A percentile compares a stretch with the other conserved stretches of the same genome.
These are phyloP conservation scores for Anneissia japonica DNA, from an alignment of 35 echinoderm and acorn worm genomes.

Conservation along the genomic window DNA sequence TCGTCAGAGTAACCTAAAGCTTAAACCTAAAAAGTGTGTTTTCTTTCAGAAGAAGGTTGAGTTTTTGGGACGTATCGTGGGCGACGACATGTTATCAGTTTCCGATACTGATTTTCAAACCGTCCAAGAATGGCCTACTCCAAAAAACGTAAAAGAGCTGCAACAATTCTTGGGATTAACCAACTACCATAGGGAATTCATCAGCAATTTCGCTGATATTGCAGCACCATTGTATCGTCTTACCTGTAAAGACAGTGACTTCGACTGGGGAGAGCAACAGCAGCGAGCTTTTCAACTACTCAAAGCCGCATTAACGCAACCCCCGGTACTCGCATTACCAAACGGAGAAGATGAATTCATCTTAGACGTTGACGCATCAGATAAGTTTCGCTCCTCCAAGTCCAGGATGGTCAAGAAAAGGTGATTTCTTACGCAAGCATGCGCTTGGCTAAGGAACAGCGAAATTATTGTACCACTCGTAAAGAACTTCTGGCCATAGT, in stretches of 20 bases:
- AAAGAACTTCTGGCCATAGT: too few relatives aligned
- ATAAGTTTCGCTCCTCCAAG: constrained; percentile 26
- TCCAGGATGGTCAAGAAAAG: constrained; percentile 23
- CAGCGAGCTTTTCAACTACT: constrained; percentile 28
- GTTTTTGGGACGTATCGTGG: constrained; percentile 18
- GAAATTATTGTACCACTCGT: constrained; percentile 26
- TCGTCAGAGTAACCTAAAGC: constrained; percentile 1
- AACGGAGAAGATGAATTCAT: constrained; percentile 8
- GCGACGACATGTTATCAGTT: neutral
- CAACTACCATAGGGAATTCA: constrained; percentile 41
- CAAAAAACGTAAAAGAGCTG: constrained; percentile 10
- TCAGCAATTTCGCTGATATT: constrained; percentile 25
- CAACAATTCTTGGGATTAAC: constrained; percentile 34
- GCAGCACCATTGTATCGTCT: constrained; percentile 17
- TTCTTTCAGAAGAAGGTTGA: constrained; percentile 38
- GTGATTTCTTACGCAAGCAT: neutral
- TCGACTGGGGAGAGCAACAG: constrained; percentile 32
- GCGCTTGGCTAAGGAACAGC: constrained; percentile 8
- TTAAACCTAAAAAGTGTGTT: constrained; percentile 47
- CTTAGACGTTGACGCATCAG: constrained; percentile 39
- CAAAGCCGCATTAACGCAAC: neutral
- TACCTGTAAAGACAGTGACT: neutral
- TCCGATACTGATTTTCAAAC: neutral
- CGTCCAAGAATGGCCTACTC: neutral
- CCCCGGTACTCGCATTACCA: constrained; percentile 24